Base-by-base conservation (phyloP, 2,113 vertebrate genomes). In the Mormyrus lacerda region DNA sequence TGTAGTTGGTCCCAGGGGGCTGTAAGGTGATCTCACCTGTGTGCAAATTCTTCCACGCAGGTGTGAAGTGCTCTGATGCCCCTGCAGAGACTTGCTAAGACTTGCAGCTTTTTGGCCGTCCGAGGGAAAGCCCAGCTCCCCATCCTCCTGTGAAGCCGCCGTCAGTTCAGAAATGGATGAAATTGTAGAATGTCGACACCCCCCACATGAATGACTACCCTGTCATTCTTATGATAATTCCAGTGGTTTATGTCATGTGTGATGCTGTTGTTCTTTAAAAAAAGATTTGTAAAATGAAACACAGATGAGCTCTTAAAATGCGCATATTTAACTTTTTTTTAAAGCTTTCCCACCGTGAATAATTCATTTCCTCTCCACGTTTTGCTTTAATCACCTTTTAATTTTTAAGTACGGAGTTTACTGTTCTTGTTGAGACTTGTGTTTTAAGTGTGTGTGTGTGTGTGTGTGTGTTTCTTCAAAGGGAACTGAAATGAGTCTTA, bases 11-110 rank as follows among this genome's bases (percentile, higher is more conserved):
- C 84, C 85, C 17, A 53, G 42, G 35, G 4, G 51, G 15, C n/a
- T 19, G 90, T 65, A 87, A 87, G 86, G 53, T 58, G 86, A 87
- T 87, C 86, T 44, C 91, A 85, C 1, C 84, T 90, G 89, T 89
- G 91, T 92, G 93, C 90, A 91, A 94, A 90, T 94, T 93, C 91
- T 93, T 91, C 48, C 90, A 90, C 89, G 88, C 82, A 90, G 89
- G 91, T 94, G 93, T 88, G 92, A 95, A 95, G 92, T 93, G 91
- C 89, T 92, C 89, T 92, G 89, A 15, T 82, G 90, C 85, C 91
- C 91, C 88, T 90, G 86, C 84, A 82, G 83, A 27, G 31, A 39
- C 58, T 19, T 65, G 89, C 21, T 19, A 15, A 45, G 48, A 19
- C 73, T 79, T 79, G 73, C 73, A 42, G 73, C 19, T 79, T 79